Conservation (phyloP, 2,797 vertebrate species). For the Phoebastria nigripes region DNA sequence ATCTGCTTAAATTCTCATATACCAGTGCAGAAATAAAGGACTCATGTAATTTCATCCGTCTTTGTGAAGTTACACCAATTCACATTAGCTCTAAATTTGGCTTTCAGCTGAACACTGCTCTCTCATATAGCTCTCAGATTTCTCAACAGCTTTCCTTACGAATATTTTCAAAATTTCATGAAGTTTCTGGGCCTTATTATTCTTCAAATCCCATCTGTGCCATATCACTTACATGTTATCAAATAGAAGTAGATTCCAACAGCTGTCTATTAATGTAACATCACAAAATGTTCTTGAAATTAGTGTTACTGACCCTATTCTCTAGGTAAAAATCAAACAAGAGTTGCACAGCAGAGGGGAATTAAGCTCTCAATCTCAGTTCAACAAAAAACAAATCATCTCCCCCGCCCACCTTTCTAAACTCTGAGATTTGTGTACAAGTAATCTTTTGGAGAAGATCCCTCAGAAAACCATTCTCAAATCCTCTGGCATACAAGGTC, state of each 20-base stretch:
- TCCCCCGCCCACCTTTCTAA: neutral
- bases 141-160: neutral
- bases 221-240: neutral
- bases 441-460: neutral
- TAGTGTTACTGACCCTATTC: neutral
- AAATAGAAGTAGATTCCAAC: neutral
- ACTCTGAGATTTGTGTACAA: neutral
- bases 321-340: neutral
- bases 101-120: neutral
- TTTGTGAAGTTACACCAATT: neutral
- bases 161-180: neutral
- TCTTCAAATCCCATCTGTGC: neutral
- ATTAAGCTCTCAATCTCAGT: neutral
- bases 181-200: neutral
- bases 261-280: neutral
- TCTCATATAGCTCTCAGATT: neutral
- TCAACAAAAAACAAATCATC: neutral
- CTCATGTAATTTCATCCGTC: neutral
- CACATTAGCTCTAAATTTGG: neutral
- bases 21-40: neutral
- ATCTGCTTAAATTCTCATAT: neutral
- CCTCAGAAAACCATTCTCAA: neutral
- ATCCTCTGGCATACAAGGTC: neutral
- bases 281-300: neutral
- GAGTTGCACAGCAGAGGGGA: neutral